These are phyloP conservation scores for Rhynchotus rufescens DNA, from an alignment of 2,797 vertebrate genomes.

Conservation along the genomic window DNA sequence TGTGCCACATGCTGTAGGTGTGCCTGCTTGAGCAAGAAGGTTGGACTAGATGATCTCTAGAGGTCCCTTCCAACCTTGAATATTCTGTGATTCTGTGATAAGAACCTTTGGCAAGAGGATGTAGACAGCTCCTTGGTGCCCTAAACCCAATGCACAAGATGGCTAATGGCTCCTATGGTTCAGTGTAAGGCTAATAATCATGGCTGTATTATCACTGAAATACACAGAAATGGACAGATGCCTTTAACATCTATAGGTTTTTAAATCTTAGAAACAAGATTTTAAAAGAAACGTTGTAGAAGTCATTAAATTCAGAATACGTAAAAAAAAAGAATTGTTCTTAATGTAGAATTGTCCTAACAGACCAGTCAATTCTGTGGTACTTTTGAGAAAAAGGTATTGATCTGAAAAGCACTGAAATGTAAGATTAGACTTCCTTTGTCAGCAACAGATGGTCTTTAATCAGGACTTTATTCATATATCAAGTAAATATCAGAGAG, in stretches of 20 bases:
- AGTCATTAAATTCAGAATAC: not conserved
- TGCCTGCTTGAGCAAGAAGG: no score
- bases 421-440: not conserved
- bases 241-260: not conserved
- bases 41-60: no score
- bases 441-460: not conserved
- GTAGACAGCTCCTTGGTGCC: not conserved
- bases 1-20: no score
- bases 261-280: not conserved
- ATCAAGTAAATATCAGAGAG: not conserved
- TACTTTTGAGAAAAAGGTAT: not conserved
- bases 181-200: not conserved
- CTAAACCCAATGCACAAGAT: not conserved
- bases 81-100: no score
- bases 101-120: not conserved
- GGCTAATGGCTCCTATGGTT: not conserved
- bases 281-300: not conserved
- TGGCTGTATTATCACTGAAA: not conserved
- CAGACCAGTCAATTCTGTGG: not conserved
- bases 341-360: not conserved
- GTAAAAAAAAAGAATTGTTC: not conserved
- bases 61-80: no score
- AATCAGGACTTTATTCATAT: not conserved
- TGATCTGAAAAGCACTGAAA: not conserved
- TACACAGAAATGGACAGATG: not conserved